phyloP scores from a whole-genome alignment of 1,140 invertebrate genomes.

The Belonocnema kinseyi region DNA sequence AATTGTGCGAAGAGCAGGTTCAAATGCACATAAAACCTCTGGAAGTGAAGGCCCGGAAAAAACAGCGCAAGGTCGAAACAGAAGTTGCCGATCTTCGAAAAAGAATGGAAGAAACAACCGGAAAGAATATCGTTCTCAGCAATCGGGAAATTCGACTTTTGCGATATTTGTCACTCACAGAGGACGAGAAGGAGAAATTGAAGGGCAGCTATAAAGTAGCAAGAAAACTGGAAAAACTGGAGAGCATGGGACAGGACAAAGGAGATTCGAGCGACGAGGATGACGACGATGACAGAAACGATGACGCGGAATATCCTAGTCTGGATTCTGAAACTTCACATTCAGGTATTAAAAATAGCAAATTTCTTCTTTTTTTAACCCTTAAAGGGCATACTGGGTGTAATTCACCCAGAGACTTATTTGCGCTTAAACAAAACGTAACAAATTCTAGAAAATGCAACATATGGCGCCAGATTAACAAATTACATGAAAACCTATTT shows the following conservation, averaged over 20 bases:
- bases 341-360: constrained; percentile 66
- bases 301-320: constrained; percentile 85
- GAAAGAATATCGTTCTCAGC: constrained; percentile 90
- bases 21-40: constrained; percentile 89
- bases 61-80: constrained; percentile 91
- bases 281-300: constrained; percentile 81
- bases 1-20: constrained; percentile 92
- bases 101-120: constrained; percentile 86
- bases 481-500: too few relatives aligned
- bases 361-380: too few relatives aligned
- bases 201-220: constrained; percentile 95
- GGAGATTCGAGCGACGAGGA: constrained; percentile 82
- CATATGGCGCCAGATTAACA: too few relatives aligned
- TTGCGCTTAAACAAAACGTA: too few relatives aligned
- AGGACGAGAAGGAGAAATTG: constrained; percentile 94
- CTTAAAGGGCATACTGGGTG: too few relatives aligned
- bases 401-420: too few relatives aligned
- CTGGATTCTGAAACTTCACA: constrained; percentile 84
- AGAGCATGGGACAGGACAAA: constrained; percentile 83
- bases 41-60: constrained; percentile 90
- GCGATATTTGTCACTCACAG: constrained; percentile 93
- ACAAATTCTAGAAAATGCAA: too few relatives aligned
- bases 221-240: constrained; percentile 92
- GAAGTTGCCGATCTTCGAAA: constrained; percentile 91
- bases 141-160: constrained; percentile 93